phyloP scores from a whole-genome alignment of 2,888 invertebrate species.

The Oscheius onirici region DNA sequence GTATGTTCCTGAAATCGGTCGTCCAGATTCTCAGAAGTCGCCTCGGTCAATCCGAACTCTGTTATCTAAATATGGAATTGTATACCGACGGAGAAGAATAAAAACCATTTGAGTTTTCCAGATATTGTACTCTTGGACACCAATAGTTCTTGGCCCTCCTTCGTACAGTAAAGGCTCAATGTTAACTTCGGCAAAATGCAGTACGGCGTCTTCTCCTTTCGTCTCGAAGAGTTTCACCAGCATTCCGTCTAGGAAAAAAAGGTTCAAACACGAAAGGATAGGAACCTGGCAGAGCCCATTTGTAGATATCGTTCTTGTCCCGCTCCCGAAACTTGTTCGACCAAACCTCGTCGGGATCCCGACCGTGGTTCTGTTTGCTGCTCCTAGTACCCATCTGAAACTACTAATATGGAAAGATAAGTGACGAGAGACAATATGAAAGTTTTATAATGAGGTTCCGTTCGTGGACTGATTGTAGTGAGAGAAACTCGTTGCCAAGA shows the following conservation, averaged over 20 bases:
- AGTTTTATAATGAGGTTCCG: no score
- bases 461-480: background rate
- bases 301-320: constrained; percentile 71
- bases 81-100: no score
- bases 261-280: background rate
- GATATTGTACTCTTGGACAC: constrained; percentile 84
- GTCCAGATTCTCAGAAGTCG: constrained; percentile 81
- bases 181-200: constrained; percentile 61
- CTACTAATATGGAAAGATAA: background rate
- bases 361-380: background rate
- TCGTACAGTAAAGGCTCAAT: constrained; percentile 73
- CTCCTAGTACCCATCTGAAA: constrained; percentile 7
- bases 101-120: constrained; percentile 78
- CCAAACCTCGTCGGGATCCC: constrained; percentile 70
- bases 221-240: constrained; percentile 80
- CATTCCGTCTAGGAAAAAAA: constrained; percentile 78
- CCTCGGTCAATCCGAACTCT: constrained; percentile 80
- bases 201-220: constrained; percentile 79
- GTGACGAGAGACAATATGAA: background rate
- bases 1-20: constrained; percentile 79
- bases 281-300: constrained; percentile 67
- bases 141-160: constrained; percentile 84
- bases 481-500: background rate
- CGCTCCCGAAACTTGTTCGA: constrained; percentile 70
- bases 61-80: constrained; percentile 50